Conservation (phyloP, 2,888 invertebrate genomes). For the Amphiduros pacificus region DNA sequence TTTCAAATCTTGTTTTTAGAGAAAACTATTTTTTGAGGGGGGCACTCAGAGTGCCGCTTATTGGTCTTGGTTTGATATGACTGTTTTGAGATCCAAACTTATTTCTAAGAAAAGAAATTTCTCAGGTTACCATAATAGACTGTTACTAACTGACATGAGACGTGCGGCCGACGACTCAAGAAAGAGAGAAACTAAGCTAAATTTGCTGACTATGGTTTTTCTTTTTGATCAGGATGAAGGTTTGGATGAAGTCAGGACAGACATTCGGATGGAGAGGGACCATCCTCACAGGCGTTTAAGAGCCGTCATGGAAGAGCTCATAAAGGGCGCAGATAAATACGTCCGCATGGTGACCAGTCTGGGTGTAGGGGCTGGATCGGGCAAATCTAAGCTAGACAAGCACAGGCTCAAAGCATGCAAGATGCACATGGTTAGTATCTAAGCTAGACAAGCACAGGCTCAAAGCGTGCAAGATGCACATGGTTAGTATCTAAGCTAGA, state of each 20-base stretch:
- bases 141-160: too few species aligned
- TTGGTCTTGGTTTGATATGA: too few species aligned
- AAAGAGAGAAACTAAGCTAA: too few species aligned
- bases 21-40: too few species aligned
- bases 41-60: too few species aligned
- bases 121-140: too few species aligned
- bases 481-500: constrained; percentile 37
- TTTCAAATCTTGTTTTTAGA: too few species aligned
- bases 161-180: too few species aligned
- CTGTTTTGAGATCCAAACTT: too few species aligned
- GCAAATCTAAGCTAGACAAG: constrained; percentile 35
- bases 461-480: constrained; percentile 24
- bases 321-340: constrained; percentile 21
- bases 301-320: constrained; percentile 23
- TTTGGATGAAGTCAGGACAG: constrained; percentile 27
- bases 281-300: constrained; percentile 23
- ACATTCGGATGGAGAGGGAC: constrained; percentile 19
- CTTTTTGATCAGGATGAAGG: constrained; percentile 25
- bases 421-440: constrained; percentile 26
- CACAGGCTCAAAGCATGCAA: constrained; percentile 29
- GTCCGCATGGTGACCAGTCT: constrained; percentile 12
- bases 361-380: constrained; percentile 24
- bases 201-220: too few species aligned
- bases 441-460: constrained; percentile 32
- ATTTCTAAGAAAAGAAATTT: too few species aligned